Conservation (phyloP, 1,140 invertebrate species). For the Schlechtendalia chinensis region DNA sequence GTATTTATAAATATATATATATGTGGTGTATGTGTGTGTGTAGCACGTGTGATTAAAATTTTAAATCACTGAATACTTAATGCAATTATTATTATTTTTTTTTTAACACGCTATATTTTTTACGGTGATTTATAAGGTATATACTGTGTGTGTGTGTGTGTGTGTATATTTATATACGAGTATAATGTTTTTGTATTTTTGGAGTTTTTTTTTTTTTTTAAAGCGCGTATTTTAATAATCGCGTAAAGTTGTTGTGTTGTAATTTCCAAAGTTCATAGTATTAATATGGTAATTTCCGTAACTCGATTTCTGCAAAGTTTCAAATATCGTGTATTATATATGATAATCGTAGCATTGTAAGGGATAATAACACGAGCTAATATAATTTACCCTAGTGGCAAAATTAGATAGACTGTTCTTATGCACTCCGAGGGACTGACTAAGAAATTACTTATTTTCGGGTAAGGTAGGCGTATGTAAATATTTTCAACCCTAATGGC, state of each 20-base stretch:
- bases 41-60: too few species aligned
- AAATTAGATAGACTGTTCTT: background rate
- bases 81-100: too few species aligned
- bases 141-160: background rate
- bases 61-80: too few species aligned
- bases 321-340: constrained; percentile 6
- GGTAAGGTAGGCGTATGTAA: background rate
- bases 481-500: background rate
- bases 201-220: too few species aligned
- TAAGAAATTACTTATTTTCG: background rate
- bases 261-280: background rate
- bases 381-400: background rate
- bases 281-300: constrained; percentile 22
- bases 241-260: background rate
- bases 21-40: too few species aligned
- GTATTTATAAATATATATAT: too few species aligned
- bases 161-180: background rate
- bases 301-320: background rate
- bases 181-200: too few species aligned
- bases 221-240: background rate
- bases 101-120: too few species aligned
- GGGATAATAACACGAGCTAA: constrained; percentile 5
- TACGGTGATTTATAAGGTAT: too few species aligned
- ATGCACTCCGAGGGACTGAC: too few species aligned
- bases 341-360: background rate